Percentiles rank a stretch among this genome's conserved stretches.
Conservation (phyloP, 2,113 vertebrate species). For the Cromileptes altivelis region DNA sequence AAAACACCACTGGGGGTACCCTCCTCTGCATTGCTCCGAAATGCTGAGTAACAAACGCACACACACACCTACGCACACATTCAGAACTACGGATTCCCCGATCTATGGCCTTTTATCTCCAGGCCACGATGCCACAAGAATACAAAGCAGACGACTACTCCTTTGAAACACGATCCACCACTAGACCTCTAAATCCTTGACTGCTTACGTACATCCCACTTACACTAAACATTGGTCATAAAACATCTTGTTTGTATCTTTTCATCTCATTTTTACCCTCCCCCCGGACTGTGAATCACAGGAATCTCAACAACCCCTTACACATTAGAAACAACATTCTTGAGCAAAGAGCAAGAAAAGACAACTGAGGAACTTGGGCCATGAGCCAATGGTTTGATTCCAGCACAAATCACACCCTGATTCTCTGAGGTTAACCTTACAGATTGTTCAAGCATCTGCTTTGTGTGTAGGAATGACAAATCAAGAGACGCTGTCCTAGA, state of each 20-base stretch:
- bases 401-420: constrained; percentile 51
- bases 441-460: constrained; percentile 48
- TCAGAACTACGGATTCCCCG: constrained; percentile 20
- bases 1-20: constrained; percentile 48
- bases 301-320: constrained; percentile 44
- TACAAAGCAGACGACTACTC: constrained; percentile 66
- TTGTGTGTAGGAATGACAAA: constrained; percentile 47
- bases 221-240: constrained; percentile 66
- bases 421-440: constrained; percentile 44
- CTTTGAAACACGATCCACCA: constrained; percentile 73
- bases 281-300: constrained; percentile 48
- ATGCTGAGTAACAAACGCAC: constrained; percentile 37
- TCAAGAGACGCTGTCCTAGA: constrained; percentile 7
- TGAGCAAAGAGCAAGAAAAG: constrained; percentile 34
- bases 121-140: constrained; percentile 52
- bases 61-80: constrained; percentile 2
- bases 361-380: constrained; percentile 28
- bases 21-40: constrained; percentile 45
- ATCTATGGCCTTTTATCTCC: constrained; percentile 42
- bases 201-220: constrained; percentile 55
- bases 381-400: constrained; percentile 45
- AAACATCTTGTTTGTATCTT: constrained; percentile 70
- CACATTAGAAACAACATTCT: constrained; percentile 53
- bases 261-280: constrained; percentile 51
- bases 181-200: constrained; percentile 58